A percentile compares a stretch with the other conserved stretches of the same genome.
Evolutionary conservation across 2,113 vertebrate species (phyloP).

Genomic region (Peucedramus taeniatus): DNA sequence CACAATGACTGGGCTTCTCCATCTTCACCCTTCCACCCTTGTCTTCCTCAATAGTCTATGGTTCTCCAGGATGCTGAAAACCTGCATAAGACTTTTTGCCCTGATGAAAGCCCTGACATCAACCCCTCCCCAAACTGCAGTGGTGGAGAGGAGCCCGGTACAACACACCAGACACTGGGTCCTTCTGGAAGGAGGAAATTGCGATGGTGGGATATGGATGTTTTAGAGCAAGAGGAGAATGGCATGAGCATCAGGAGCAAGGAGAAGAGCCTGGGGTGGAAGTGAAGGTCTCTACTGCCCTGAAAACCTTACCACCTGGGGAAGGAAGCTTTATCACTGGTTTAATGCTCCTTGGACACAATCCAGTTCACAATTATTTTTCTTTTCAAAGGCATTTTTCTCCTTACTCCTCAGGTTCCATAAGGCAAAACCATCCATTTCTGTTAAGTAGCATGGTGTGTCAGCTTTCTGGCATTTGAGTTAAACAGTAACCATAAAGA

Average conservation of each 20-base stretch:
- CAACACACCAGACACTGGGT: neutral
- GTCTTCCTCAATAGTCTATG: neutral
- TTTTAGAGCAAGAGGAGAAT: neutral
- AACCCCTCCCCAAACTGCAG: neutral
- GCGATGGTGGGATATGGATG: neutral
- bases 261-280: neutral
- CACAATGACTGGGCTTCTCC: neutral
- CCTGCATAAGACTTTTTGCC: neutral
- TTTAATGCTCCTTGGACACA: neutral
- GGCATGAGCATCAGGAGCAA: neutral
- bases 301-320: neutral
- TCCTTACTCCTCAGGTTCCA: neutral
- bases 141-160: rapidly evolving
- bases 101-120: neutral
- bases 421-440: neutral
- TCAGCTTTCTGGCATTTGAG: neutral
- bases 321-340: neutral
- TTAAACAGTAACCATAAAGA: conserved; percentile 9
- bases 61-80: neutral
- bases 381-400: neutral
- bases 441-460: neutral
- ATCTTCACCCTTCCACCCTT: neutral
- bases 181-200: neutral
- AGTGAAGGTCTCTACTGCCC: neutral
- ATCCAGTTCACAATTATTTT: neutral